These are phyloP conservation scores for Urocynchramus pylzowi DNA, from an alignment of 2,113 vertebrate genomes.

Conservation along the genomic window DNA sequence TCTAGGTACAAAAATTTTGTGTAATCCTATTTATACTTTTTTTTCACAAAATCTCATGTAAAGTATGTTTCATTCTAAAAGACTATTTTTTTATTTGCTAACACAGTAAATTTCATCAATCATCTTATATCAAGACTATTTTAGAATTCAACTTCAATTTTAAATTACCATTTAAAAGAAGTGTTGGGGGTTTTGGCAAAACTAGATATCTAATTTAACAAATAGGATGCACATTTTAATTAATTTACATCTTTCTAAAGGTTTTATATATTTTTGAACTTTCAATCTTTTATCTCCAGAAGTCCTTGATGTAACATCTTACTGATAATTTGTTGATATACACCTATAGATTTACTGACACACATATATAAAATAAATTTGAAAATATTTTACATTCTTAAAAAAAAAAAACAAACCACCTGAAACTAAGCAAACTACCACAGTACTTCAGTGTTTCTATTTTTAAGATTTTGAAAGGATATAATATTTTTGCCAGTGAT, in stretches of 20 bases:
- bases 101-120: neutral
- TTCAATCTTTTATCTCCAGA: neutral
- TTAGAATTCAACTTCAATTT: neutral
- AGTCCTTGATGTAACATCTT: neutral
- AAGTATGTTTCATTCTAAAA: neutral
- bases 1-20: neutral
- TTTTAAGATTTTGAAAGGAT: neutral
- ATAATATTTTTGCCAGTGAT: neutral
- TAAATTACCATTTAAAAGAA: neutral
- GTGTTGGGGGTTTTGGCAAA: neutral
- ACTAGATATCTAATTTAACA: neutral
- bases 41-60: neutral
- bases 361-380: neutral
- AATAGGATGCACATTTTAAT: neutral
- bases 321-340: neutral
- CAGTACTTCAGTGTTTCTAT: neutral
- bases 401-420: neutral
- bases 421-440: neutral
- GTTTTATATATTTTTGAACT: neutral
- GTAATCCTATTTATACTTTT: neutral
- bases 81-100: neutral
- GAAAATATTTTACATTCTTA: neutral
- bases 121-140: neutral
- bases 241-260: neutral
- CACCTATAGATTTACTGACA: neutral